These are phyloP conservation scores for Drosophila melanogaster DNA, from an alignment of 1,140 invertebrate genomes.

Conservation along the genomic window Release_6_plus_ISO1_MT NC_004354.4:10846001-10846500, in stretches of 20 bases:
- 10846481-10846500: constrained; percentile 45
- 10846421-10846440: constrained; percentile 30
- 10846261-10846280: constrained; percentile 48
- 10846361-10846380: constrained; percentile 74
- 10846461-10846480: not conserved
- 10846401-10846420: constrained; percentile 67
- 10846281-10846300: constrained; percentile 73
- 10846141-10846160: constrained; percentile 78
- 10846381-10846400: constrained; percentile 74
- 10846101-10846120: constrained; percentile 84
- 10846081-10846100: constrained; percentile 19
- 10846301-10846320: constrained; percentile 79
- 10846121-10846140: constrained; percentile 64
- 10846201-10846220: constrained; percentile 10
- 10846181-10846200: constrained; percentile 57
- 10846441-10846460: not conserved
- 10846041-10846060: constrained; percentile 5
- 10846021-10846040: not conserved
- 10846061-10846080: constrained; percentile 3
- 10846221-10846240: not conserved
- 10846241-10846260: not conserved
- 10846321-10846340: constrained; percentile 66
- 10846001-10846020: not conserved
- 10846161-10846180: constrained; percentile 59
- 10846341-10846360: constrained; percentile 60